Base-by-base conservation (phyloP, 2,113 vertebrate species). In the Platanista minor region DNA sequence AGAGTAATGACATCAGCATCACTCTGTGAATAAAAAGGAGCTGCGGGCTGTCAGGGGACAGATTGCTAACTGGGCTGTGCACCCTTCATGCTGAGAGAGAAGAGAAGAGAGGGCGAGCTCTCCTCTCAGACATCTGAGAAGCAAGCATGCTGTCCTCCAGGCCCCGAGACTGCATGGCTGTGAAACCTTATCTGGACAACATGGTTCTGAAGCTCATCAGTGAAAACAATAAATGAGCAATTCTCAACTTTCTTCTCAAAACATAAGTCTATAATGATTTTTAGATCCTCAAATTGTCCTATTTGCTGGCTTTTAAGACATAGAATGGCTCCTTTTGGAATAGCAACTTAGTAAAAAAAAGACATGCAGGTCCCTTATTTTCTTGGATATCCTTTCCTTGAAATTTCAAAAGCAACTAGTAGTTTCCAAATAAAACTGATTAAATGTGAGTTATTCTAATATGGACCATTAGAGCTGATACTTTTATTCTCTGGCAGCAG, bases 1-100 rank as follows among this genome's bases (percentile, higher is more conserved):
- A 97, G 96, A 97, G 62, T 96, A 98, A 98, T 96, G 98, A 95
- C 96, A 96, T 21, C 74, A 96, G 85, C 88, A 92, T 62, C 43
- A 82, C 14, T 83, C 80, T 97, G 96, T 0, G 25, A 98, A 98
- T 98, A 93, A 93, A 97, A 98, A 97, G 84, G 41, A 74, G 93
- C 61, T 81, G 20, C 27, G 2, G 4, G 67, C 81, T 97, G 67
- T 92, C 95, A 89, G 0, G 0, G 81, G 43, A 97, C 49, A 27
- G 81, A 97, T 69, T 82, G 81, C 52, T 87, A 90, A 97, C 52
- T 72, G 46, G 90, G 61, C 12, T 2, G 27, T 41, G 43, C 25
- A 93, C 31, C 39, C 81, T 86, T 96, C 71, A 81, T 36, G 41
- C 62, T 61, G 61, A 95, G 83, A 71, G 46, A 80, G 52, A 54